Base-by-base conservation (phyloP, 2,113 vertebrate genomes). In the Eleginops maclovinus region DNA sequence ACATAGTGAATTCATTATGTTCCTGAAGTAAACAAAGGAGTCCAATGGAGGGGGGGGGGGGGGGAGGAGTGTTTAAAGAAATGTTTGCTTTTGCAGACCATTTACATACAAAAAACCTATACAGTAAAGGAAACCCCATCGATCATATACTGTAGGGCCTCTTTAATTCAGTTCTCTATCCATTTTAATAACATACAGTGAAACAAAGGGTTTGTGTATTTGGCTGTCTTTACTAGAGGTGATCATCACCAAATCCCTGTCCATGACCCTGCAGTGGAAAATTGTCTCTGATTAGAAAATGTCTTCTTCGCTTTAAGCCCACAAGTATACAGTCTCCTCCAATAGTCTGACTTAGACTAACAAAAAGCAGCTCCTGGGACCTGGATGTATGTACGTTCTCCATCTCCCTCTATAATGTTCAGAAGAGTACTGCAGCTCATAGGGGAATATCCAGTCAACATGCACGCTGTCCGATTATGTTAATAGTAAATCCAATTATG, bases 401-500 rank as follows among this genome's bases (percentile, higher is more conserved):
- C 79, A 69, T 87, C 86, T 86, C 74, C 74, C 72, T 67, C 61
- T 47, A 47, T 82, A 82, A 82, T 83, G 75, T 90, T 90, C 76
- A 77, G 81, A 92, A 51, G 75, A 86, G 86, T 71, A 75, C 80
- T 75, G 75, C 64, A 70, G 80, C 75, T 85, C 90, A 85, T 44
- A 1, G 7, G 89, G 91, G 91, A 92, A 89, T 88, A 82, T 85
- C 81, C 85, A 83, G 89, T 89, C 90, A 89, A 92, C 87, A 89
- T 68, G 89, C 90, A 87, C 77, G 50, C 84, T 84, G 88, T 90
- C 91, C 85, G 83, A 94, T 95, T 94, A 94, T 92, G 91, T 92
- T 90, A 89, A 93, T 91, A 88, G 77, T 83, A 93, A 94, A 95
- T 94, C 92, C 93, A 93, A 94, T 94, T 93, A 94, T 87, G 85